phyloP scores from a whole-genome alignment of 2,113 vertebrate genomes.

The Rhegmatorhina hoffmannsi region DNA sequence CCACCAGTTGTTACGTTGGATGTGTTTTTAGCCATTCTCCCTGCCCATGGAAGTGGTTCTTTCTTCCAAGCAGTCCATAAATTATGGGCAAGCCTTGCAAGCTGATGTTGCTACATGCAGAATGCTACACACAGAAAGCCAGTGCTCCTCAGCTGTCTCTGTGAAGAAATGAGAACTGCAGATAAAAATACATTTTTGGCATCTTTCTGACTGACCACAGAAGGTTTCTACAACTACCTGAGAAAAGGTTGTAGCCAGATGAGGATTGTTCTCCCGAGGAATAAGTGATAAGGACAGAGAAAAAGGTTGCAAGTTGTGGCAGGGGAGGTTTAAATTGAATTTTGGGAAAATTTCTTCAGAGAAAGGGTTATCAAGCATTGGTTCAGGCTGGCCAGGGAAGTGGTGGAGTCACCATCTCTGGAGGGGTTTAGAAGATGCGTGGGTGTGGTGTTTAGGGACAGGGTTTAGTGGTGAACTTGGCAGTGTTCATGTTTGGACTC shows the following conservation, averaged over 20 bases:
- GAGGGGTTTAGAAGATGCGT: background rate
- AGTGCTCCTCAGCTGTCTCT: constrained; percentile 17
- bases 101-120: constrained; percentile 1
- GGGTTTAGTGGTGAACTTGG: background rate
- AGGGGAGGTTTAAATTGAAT: background rate
- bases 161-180: constrained; percentile 29
- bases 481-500: background rate
- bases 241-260: background rate
- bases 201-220: constrained; percentile 3
- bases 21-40: constrained; percentile 55
- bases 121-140: background rate
- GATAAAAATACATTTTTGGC: constrained; percentile 64
- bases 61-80: constrained; percentile 49
- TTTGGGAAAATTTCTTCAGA: background rate
- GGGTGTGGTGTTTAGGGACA: too few species aligned
- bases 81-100: constrained; percentile 42
- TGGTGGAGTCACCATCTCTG: background rate
- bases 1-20: constrained; percentile 52
- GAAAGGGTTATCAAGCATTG: background rate
- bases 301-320: background rate
- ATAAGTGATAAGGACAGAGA: background rate
- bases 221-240: background rate
- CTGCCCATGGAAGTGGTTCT: constrained; percentile 58
- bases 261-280: background rate
- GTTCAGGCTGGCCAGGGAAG: background rate